Percentiles rank a stretch among this genome's conserved stretches.
phyloP scores from a whole-genome alignment of 2,888 invertebrate genomes.

The Drosophila suboccidentalis region DNA sequence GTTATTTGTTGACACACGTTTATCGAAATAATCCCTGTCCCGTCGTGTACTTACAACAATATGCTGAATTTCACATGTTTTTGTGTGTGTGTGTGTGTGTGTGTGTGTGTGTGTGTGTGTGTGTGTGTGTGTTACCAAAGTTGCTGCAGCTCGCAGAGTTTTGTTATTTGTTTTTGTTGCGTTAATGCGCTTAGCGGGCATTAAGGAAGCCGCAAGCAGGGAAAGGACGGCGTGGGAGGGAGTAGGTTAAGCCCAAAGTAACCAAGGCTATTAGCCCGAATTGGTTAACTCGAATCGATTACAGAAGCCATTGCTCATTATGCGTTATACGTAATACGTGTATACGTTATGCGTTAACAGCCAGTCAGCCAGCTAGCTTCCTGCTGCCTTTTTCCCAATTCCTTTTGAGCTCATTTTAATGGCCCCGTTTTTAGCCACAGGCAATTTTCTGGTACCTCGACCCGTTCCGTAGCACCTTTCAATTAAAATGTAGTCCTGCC shows the following conservation, averaged over 20 bases:
- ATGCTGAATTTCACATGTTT: background rate
- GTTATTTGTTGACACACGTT: conserved; percentile 1
- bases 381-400: conserved; percentile 14
- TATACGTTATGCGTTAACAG: conserved; percentile 3
- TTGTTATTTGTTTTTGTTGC: conserved; percentile 34
- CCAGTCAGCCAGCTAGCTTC: conserved; percentile 13
- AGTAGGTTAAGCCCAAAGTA: conserved; percentile 18
- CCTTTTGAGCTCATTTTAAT: conserved; percentile 46
- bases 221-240: background rate
- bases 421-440: conserved; percentile 15
- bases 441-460: conserved; percentile 9
- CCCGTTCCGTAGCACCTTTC: conserved; percentile 27
- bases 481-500: conserved; percentile 43
- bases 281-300: conserved; percentile 56
- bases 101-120: background rate
- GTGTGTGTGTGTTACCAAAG: conserved; percentile 7
- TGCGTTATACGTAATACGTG: conserved; percentile 16
- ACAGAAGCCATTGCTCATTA: conserved; percentile 45
- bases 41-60: background rate
- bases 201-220: conserved; percentile 25
- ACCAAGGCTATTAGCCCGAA: conserved; percentile 42
- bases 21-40: conserved; percentile 12
- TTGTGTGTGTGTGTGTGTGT: background rate
- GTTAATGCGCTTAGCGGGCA: conserved; percentile 56
- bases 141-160: conserved; percentile 25